Conservation (phyloP, 2,888 invertebrate genomes). For the Tinea pellionella region DNA sequence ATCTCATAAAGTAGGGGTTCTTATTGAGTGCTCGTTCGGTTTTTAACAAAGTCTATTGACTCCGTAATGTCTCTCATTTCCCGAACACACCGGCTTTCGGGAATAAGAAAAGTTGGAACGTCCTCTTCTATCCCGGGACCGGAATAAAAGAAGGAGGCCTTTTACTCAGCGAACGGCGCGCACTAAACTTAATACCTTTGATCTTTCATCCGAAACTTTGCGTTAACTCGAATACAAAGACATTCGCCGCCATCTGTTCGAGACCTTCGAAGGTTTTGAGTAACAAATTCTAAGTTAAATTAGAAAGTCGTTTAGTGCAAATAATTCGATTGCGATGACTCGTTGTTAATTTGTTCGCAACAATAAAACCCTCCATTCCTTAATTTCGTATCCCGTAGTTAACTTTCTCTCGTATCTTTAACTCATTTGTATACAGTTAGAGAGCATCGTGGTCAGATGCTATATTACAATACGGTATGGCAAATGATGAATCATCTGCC, state of each 20-base stretch:
- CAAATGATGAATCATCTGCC: conserved; percentile 27
- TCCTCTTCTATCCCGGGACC: conserved; percentile 27
- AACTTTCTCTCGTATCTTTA: conserved; percentile 8
- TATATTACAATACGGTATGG: conserved; percentile 8
- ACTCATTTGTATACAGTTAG: conserved; percentile 12
- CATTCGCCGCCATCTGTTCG: conserved; percentile 45
- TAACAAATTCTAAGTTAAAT: conserved; percentile 50
- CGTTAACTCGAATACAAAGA: conserved; percentile 56
- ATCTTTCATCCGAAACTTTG: conserved; percentile 54
- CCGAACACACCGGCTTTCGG: conserved; percentile 50
- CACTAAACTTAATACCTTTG: conserved; percentile 61
- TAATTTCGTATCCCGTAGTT: neutral
- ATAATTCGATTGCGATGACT: conserved; percentile 49
- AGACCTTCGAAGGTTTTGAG: conserved; percentile 30
- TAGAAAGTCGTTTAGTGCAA: conserved; percentile 47
- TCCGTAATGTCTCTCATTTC: conserved; percentile 64
- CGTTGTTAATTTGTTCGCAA: conserved; percentile 26
- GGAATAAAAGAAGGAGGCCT: conserved; percentile 54
- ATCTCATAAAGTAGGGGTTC: neutral
- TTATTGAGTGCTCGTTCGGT: conserved; percentile 28
- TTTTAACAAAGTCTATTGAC: conserved; percentile 56
- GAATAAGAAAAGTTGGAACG: conserved; percentile 61
- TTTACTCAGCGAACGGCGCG: conserved; percentile 26
- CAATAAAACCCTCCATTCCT: neutral
- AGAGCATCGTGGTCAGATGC: neutral